Evolutionary conservation across 2,113 vertebrate species (phyloP), one percentile per base, ranked within the genome.

Genomic region (Sisor rabdophorus): DNA sequence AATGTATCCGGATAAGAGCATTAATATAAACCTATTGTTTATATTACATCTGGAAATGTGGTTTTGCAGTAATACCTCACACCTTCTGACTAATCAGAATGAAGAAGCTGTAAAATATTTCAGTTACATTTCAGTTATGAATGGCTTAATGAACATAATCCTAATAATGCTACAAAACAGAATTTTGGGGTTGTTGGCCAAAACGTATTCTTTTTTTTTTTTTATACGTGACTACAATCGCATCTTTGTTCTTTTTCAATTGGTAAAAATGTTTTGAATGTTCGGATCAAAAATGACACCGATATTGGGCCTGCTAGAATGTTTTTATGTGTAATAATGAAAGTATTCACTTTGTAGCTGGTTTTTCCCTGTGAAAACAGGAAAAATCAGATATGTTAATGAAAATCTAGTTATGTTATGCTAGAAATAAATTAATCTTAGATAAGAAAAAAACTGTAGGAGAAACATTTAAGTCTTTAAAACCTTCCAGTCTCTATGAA

Each of bases 361-460:
- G 79, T 63, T 71, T 73, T 44, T 55, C 67, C 79, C 71, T 28
- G 26, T 83, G 26, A 81, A 84, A 86, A 88, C 80, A 77, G 81
- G 76, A 84, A 79, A 79, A 86, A 90, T 52, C 0, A 22, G 9
- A 64, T 44, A 24, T 24, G 13, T 16, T 9, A 5, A 55, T 22
- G 22, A 1, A 55, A 8, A 22, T 15, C 1, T 82, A 81, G 88
- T 85, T 85, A 86, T 88, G 87, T 87, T 87, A 84, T 84, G 86
- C 83, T 69, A 80, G 80, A 89, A 89, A 89, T 85, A 83, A 89
- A 90, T 87, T 88, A 89, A 87, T 80, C 20, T 22, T 64, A 44
- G 11, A 64, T 1, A 32, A 17, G 19, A 30, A 17, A 1, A 32
- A 20, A 61, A 20, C 16, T 47, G 61, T 47, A 2, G 16, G 47